phyloP scores from a whole-genome alignment of 2,797 vertebrate genomes.

The Oreonectes daqikongensis region DNA sequence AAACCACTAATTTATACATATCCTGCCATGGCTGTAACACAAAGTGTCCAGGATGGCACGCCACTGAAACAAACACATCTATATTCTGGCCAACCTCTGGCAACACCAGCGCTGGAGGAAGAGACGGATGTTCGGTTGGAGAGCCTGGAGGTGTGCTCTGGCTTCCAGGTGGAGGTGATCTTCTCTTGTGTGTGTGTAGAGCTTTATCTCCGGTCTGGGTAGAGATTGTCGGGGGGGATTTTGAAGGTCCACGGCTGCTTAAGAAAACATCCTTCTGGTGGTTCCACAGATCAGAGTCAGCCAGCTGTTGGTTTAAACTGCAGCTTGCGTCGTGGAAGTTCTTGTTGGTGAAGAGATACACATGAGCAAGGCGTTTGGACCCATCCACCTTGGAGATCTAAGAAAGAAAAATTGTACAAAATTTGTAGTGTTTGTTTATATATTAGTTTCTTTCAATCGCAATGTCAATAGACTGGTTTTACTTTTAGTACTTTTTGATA shows the following conservation, averaged over 20 bases:
- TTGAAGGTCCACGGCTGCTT: conserved; percentile 77
- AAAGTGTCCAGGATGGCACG: conserved; percentile 97
- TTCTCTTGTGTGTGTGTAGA: conserved; percentile 37
- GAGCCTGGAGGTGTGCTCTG: conserved; percentile 55
- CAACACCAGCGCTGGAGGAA: conserved; percentile 83
- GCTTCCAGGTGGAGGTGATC: conserved; percentile 41
- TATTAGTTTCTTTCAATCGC: not conserved
- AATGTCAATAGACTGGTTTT: not conserved
- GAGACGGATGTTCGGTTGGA: conserved; percentile 59
- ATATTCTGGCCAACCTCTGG: conserved; percentile 86
- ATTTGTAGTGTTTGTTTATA: not conserved
- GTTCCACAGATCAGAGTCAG: conserved; percentile 87
- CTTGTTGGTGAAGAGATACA: conserved; percentile 90
- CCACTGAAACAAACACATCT: conserved; percentile 92
- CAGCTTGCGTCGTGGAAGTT: conserved; percentile 80
- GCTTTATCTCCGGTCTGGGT: conserved; percentile 59
- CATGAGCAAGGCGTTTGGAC: conserved; percentile 75
- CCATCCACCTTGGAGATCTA: conserved; percentile 88
- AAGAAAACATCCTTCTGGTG: conserved; percentile 86
- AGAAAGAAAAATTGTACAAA: not conserved
- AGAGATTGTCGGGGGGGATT: conserved; percentile 11
- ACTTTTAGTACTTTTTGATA: not conserved
- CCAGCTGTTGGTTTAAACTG: conserved; percentile 89
- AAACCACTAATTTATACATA: conserved; percentile 89
- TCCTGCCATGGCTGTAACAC: conserved; percentile 96